phyloP scores from a whole-genome alignment of 2,113 vertebrate genomes.

The Catharus bicknelli region DNA sequence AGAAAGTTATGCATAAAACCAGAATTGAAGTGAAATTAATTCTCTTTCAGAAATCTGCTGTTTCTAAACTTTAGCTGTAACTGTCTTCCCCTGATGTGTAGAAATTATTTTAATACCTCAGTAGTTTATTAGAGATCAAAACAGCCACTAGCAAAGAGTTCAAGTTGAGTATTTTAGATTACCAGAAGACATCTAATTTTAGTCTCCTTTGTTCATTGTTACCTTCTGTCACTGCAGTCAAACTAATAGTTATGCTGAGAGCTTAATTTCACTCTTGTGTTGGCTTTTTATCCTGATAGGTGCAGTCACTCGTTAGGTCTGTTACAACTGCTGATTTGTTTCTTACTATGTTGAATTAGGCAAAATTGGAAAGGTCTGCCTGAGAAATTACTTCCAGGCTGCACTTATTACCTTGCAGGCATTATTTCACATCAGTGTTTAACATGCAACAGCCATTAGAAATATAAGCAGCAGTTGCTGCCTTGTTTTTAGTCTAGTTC shows the following conservation, averaged over 20 bases:
- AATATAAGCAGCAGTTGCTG: background rate
- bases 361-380: background rate
- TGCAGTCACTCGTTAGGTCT: background rate
- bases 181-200: background rate
- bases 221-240: background rate
- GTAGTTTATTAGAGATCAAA: background rate
- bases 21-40: background rate
- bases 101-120: background rate
- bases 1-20: background rate
- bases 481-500: background rate
- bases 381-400: background rate
- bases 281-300: background rate
- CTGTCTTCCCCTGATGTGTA: background rate
- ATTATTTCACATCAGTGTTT: background rate
- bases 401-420: background rate
- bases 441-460: background rate
- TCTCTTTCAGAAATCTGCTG: background rate
- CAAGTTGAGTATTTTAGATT: background rate
- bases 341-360: background rate
- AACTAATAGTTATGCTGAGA: background rate
- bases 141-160: background rate
- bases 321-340: background rate
- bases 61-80: background rate
- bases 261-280: background rate
- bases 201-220: background rate